Conservation (phyloP, 2,113 vertebrate genomes). For the Lophochroa leadbeateri region DNA sequence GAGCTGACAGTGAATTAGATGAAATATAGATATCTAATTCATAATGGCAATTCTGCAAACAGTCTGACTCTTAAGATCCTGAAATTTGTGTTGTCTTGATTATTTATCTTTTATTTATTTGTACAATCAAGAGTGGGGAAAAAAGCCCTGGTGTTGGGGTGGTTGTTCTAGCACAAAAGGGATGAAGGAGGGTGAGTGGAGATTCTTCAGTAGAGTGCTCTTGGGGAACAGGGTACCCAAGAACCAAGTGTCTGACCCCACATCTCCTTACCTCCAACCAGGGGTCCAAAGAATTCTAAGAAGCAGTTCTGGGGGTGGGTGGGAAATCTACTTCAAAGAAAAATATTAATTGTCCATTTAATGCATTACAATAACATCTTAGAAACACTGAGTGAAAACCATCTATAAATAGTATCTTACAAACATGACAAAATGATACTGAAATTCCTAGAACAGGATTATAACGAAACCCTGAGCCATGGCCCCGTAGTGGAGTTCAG, state of each 20-base stretch:
- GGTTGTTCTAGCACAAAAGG: not conserved
- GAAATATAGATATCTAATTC: not conserved
- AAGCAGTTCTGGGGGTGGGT: accelerated
- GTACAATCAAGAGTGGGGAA: accelerated
- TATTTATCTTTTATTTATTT: not conserved
- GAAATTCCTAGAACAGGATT: not conserved
- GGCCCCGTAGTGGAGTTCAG: accelerated
- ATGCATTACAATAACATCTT: not conserved
- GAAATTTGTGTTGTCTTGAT: not conserved
- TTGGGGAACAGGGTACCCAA: not conserved
- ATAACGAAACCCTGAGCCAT: not conserved
- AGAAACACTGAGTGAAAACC: accelerated
- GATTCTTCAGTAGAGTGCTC: not conserved
- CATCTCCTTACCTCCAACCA: not conserved
- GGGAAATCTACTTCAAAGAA: not conserved
- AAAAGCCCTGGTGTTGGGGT: not conserved
- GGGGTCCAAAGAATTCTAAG: not conserved
- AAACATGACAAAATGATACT: not conserved
- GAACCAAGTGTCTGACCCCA: not conserved
- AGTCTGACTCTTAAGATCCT: not conserved
- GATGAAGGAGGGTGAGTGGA: not conserved
- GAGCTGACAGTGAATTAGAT: not conserved
- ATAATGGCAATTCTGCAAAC: not conserved
- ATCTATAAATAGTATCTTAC: not conserved
- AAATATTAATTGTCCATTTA: not conserved